A percentile compares a stretch with the other conserved stretches of the same genome.
Conservation (phyloP, 2,797 vertebrate species). For the Sebastiscus albofasciatus region DNA sequence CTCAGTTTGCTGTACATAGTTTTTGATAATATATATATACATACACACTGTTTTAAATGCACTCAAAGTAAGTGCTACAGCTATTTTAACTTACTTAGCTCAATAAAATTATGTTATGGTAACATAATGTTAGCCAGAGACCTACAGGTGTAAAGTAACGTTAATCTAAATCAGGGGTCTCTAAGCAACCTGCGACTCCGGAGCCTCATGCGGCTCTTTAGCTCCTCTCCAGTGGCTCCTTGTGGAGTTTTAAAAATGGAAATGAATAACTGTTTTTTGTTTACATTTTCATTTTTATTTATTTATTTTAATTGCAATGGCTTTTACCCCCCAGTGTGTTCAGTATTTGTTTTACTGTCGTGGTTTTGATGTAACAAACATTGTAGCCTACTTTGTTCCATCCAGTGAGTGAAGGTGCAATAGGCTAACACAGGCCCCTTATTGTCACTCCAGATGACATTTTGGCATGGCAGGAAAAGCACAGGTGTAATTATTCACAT, state of each 20-base stretch:
- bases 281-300: no score
- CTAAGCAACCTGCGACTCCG: no score
- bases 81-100: background rate
- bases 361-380: background rate
- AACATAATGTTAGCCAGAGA: no score
- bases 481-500: constrained; percentile 37
- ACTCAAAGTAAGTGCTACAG: background rate
- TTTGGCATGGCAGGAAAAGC: constrained; percentile 3
- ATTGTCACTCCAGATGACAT: background rate
- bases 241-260: no score
- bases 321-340: background rate
- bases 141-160: no score
- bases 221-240: no score
- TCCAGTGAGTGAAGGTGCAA: background rate
- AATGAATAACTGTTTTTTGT: no score
- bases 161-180: no score
- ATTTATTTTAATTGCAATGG: no score
- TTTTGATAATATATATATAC: background rate
- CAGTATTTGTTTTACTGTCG: background rate
- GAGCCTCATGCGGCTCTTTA: no score
- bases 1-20: background rate
- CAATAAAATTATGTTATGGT: background rate
- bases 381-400: background rate
- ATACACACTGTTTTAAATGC: background rate
- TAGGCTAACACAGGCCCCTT: background rate